Evolutionary conservation across 2,113 vertebrate species (phyloP), one percentile per base, ranked within the genome.

Genomic region (Chaetops frenatus): DNA sequence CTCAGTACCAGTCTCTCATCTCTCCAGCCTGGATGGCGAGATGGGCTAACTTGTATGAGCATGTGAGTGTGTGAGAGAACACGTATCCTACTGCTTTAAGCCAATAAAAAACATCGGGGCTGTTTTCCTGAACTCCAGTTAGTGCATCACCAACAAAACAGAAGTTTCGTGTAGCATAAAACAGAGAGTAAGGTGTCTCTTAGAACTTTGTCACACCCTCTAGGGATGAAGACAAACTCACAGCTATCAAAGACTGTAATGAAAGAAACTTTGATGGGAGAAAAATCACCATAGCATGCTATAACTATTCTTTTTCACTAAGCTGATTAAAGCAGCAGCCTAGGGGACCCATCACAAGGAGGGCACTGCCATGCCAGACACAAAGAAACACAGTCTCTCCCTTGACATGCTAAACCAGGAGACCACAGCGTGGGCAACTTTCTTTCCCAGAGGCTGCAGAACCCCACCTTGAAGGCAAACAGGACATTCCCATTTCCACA

Each of bases 231-330:
- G 77, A 92, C 78, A 96, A 93, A 86, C 40, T 78, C 92, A 77
- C 31, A 93, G 69, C n/a, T 86, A 96, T 88, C 90, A 96, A 96
- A 96, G 91, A 29, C 53, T 88, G 38, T 44, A 93, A 86, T 67
- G 62, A 96, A 89, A 92, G 54, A 96, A 93, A 90, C 44, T 88
- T 84, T 94, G 82, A 94, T 76, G 44, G 71, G 53, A 91, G 62
- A 92, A 94, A 92, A 95, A 93, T 93, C 93, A 93, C 77, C 31
- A 8, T 70, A 94, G 66, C 12, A 5, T 94, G 64, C 54, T 90
- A 50, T 77, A 94, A 76, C 79, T 60, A 48, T 58, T 82, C 47
- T 86, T 90, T 86, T 92, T 81, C 51, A 74, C 74, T 77, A 80
- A 69, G 36, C 7, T 89, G 81, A 86, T 87, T 76, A 92, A n/a